Base-by-base conservation (phyloP, 2,113 vertebrate species). In the Austrofundulus limnaeus region DNA sequence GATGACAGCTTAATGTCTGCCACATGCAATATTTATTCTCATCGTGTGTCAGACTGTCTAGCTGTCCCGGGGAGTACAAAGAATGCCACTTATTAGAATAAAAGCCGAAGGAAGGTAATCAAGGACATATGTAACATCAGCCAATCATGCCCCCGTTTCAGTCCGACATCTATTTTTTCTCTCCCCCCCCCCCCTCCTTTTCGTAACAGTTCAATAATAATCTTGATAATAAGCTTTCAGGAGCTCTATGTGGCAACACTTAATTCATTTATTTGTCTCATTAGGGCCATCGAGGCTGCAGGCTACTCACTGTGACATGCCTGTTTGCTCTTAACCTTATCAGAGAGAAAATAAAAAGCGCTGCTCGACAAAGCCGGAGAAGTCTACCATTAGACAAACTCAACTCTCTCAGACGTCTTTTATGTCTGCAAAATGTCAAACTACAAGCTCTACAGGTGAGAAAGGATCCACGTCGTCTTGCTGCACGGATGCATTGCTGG, bases 11-110 rank as follows among this genome's bases (percentile, higher is more conserved):
- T 98, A 98, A 99, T 99, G 96, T 96, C 95, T 95, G 95, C 96
- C 96, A 97, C 95, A 98, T 97, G 96, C 95, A 98, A 99, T 98
- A 99, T 99, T 98, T 99, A 98, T 99, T 98, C 95, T 95, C 96
- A 94, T 97, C 95, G 94, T 95, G 95, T 98, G 96, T 98, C 97
- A 99, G 96, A 95, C 95, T 99, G 96, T 98, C 97, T 95, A 96
- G 94, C 95, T 95, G 95, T 97, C 95, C 95, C 88, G 92, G 86
- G 88, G 95, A 96, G 96, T 94, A 98, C 95, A 98, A 98, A 97
- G 96, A 98, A 96, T 96, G 95, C 96, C 95, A 98, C 95, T 98
- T 99, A 97, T 96, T 98, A 98, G 94, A 97, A 99, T 98, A 98
- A 98, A 98, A 97, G 96, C 95, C 95, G 94, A 94, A 92, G 94